Evolutionary conservation across 2,113 vertebrate genomes (phyloP).

Genomic region (Anseranas semipalmata): DNA sequence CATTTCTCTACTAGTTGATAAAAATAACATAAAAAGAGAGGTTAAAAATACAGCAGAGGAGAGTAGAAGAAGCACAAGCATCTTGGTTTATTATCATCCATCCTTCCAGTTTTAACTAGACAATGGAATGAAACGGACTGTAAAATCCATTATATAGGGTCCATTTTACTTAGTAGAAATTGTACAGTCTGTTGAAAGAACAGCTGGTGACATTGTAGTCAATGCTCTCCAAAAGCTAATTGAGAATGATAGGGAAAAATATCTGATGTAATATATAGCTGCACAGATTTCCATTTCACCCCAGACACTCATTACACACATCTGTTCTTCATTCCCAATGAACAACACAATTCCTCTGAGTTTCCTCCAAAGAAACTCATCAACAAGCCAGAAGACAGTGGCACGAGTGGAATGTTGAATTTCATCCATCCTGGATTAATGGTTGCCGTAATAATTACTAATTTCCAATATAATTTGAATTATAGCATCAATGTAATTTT

Average conservation of each 20-base stretch:
- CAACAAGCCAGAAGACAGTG: neutral
- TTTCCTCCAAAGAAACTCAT: conserved; percentile 32
- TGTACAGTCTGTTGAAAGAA: conserved; percentile 45
- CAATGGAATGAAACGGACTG: neutral
- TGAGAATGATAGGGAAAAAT: conserved; percentile 51
- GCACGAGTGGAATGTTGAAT: neutral
- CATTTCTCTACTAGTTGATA: neutral
- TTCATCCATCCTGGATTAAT: neutral
- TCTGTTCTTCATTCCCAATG: conserved; percentile 60
- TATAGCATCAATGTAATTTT: neutral
- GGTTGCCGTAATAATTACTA: conserved; percentile 2
- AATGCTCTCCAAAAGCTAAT: conserved; percentile 57
- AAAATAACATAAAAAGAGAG: neutral
- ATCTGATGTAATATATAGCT: conserved; percentile 41
- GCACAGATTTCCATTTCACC: conserved; percentile 59
- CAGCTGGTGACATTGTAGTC: conserved; percentile 68
- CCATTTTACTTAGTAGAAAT: conserved; percentile 48
- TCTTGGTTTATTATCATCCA: neutral
- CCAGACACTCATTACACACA: conserved; percentile 50
- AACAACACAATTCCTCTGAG: conserved; percentile 43
- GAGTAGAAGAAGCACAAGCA: neutral
- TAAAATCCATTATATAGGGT: neutral
- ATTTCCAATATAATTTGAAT: neutral
- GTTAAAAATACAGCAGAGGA: neutral
- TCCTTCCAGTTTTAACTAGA: conserved; percentile 34